Percentiles rank a stretch among this genome's conserved stretches.
These are phyloP conservation scores for Lagodon rhomboides DNA, from an alignment of 2,797 vertebrate species.

Conservation along the genomic window DNA sequence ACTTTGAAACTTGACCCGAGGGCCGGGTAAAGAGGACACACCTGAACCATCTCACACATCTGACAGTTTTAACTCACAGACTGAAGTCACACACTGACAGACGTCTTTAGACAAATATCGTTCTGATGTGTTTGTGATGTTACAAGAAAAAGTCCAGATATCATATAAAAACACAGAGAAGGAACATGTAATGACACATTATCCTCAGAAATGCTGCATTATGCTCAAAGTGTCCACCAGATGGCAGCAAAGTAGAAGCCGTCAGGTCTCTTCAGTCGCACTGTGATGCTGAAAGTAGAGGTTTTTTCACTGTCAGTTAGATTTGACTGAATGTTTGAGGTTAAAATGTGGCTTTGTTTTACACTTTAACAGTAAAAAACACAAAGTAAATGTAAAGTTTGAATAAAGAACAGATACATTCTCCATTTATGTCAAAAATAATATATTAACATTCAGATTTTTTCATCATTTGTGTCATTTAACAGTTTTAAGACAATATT, in stretches of 20 bases:
- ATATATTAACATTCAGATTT: no score
- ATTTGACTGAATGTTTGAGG: neutral
- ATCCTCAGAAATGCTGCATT: neutral
- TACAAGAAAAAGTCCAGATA: neutral
- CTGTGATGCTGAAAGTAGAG: neutral
- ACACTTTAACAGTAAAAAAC: neutral
- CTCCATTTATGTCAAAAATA: no score
- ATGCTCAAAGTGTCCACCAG: slow-evolving; percentile 27
- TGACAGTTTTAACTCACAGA: neutral
- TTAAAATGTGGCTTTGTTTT: no score
- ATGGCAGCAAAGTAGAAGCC: slow-evolving; percentile 12
- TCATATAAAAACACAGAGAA: neutral
- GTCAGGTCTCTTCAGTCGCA: fast-evolving
- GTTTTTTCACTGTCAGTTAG: no score
- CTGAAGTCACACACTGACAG: neutral
- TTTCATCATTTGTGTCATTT: no score
- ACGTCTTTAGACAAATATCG: neutral
- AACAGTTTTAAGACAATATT: no score
- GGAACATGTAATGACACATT: neutral
- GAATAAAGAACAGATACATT: neutral
- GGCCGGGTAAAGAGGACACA: slow-evolving; percentile 65
- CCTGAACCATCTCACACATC: slow-evolving; percentile 29
- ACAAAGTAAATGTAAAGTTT: neutral
- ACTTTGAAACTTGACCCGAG: slow-evolving; percentile 84
- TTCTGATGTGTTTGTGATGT: neutral